These are phyloP conservation scores for Heliconius sara DNA, from an alignment of 2,888 invertebrate genomes.

Conservation along the genomic window DNA sequence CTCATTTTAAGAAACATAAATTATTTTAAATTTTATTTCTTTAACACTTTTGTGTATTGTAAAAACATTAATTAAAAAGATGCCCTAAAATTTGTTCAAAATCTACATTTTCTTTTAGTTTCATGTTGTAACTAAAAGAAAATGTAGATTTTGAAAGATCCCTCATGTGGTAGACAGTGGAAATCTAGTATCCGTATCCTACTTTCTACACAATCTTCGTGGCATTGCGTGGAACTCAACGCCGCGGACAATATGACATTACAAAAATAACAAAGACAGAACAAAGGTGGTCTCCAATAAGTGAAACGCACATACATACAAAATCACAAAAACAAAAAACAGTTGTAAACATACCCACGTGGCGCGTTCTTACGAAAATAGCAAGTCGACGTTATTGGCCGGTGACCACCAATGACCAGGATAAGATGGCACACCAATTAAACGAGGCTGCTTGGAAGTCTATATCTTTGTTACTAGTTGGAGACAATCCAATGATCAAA, in stretches of 20 bases:
- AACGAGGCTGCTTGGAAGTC: not conserved
- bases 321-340: slow-evolving; percentile 1
- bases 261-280: not conserved
- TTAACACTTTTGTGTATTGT: not conserved
- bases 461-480: slow-evolving; percentile 14
- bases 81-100: too few relatives aligned
- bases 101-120: too few relatives aligned
- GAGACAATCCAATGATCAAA: slow-evolving; percentile 31
- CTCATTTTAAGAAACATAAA: not conserved
- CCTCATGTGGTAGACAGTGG: too few relatives aligned
- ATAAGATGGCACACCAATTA: not conserved
- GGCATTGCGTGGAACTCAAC: too few relatives aligned
- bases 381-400: slow-evolving; percentile 33
- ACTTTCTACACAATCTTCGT: too few relatives aligned
- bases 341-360: slow-evolving; percentile 34
- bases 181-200: too few relatives aligned
- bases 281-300: slow-evolving; percentile 3
- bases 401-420: slow-evolving; percentile 16
- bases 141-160: too few relatives aligned
- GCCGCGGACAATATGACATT: not conserved
- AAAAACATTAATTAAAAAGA: too few relatives aligned
- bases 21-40: not conserved
- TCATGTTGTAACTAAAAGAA: too few relatives aligned
- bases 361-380: slow-evolving; percentile 28
- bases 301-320: slow-evolving; percentile 16